Evolutionary conservation across 2,113 vertebrate genomes (phyloP).

Genomic region (Alosa alosa): DNA sequence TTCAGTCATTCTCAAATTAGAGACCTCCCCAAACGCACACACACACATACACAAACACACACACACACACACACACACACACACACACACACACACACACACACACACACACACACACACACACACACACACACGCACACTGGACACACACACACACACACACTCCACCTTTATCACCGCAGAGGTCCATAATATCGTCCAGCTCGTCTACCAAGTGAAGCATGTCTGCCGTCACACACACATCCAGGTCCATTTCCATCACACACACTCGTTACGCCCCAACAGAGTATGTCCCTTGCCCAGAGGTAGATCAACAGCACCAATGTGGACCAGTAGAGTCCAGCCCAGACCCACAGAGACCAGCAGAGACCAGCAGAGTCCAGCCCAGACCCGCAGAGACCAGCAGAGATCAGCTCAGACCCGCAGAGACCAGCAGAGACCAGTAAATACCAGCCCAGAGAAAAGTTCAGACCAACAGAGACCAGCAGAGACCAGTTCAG

Average conservation of each 20-base stretch:
- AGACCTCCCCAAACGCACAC: not conserved
- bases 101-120: not conserved
- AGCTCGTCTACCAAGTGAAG: conserved; percentile 51
- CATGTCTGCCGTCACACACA: conserved; percentile 24
- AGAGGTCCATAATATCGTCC: conserved; percentile 52
- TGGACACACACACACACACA: no score
- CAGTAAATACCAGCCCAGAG: no score
- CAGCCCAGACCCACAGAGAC: no score
- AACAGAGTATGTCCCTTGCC: not conserved
- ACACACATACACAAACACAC: not conserved
- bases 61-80: no score
- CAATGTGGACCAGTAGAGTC: not conserved
- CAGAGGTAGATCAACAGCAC: not conserved
- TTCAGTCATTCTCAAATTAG: no score
- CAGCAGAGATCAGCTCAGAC: no score
- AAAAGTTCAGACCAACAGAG: no score
- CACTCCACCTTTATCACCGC: conserved; percentile 34
- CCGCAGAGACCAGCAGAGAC: no score
- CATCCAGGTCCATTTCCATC: conserved; percentile 43
- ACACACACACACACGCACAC: no score
- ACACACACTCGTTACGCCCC: not conserved
- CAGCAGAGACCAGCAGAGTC: no score
- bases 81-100: not conserved
- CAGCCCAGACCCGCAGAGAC: no score
- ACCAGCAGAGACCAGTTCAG: no score